These are phyloP conservation scores for Rhea pennata DNA, from an alignment of 2,113 vertebrate species.

Conservation along the genomic window DNA sequence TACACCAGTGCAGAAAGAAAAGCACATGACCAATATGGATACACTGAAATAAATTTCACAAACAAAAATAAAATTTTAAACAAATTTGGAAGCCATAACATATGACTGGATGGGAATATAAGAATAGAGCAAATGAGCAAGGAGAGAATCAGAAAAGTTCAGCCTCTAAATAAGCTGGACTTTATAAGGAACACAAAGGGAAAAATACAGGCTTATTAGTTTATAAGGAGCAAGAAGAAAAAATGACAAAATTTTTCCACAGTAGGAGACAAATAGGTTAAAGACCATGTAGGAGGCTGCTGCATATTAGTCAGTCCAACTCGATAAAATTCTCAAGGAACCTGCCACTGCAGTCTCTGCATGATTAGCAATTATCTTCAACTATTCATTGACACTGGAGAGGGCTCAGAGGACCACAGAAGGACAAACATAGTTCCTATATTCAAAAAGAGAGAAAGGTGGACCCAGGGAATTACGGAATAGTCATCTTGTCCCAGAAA, in stretches of 20 bases:
- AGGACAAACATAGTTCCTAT: not conserved
- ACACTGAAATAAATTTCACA: not conserved
- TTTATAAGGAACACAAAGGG: not conserved
- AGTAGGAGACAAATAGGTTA: not conserved
- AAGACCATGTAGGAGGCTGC: not conserved
- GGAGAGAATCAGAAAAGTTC: not conserved
- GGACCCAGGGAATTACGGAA: not conserved
- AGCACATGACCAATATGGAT: not conserved
- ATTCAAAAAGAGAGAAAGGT: not conserved
- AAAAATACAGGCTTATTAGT: not conserved
- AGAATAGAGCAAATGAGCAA: not conserved
- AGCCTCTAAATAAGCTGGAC: not conserved
- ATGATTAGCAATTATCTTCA: not conserved
- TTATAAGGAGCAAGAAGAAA: not conserved
- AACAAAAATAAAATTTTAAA: not conserved
- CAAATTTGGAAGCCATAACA: not conserved
- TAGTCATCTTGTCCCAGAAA: not conserved
- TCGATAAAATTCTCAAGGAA: not conserved
- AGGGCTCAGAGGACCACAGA: not conserved
- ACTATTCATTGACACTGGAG: not conserved
- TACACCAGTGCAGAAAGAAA: not conserved
- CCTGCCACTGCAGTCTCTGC: not conserved
- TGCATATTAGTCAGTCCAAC: not conserved
- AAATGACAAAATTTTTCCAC: not conserved
- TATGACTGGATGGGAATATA: not conserved